Base-by-base conservation (phyloP, 2,113 vertebrate genomes). In the Ptyas mucosa region DNA sequence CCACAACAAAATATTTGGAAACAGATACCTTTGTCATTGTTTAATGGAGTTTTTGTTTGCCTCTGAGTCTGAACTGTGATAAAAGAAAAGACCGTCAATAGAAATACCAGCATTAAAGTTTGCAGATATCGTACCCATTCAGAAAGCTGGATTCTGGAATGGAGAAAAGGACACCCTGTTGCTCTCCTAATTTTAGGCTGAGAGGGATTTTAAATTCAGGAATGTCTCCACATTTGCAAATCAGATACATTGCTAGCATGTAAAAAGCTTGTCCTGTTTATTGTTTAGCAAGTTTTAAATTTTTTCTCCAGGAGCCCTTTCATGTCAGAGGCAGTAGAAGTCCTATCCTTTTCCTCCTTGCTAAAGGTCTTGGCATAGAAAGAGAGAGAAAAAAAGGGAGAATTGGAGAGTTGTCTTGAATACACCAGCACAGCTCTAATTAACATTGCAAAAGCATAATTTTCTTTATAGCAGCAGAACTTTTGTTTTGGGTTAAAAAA, bases 81-180 rank as follows among this genome's bases (percentile, higher is more conserved):
- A 11, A 92, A 91, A 91, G 18, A 61, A 93, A 92, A 93, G 21
- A 20, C 21, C 92, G 2, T 43, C 93, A 34, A 21, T 21, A 53
- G 14, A 85, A 57, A 46, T 51, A 94, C 51, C 89, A 61, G 26
- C 89, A 69, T 55, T 23, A 23, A 90, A 89, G 51, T 51, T 81
- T 93, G n/a, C 75, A 69, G 91, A 61, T 1, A 93, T 85, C 92
- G 91, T 93, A 94, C 89, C 94, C 94, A 94, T 97, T 93, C 93
- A 85, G 88, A 89, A 61, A 57, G 87, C 9, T 81, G 8, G 2
- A 7, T 52, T 69, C 34, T 43, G 23, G 1, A 0, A 1, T 1
- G n/a, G 0, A 52, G 1, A 15, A 92, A 89, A 39, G 23, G 21
- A 89, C 26, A 12, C 53, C 92, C 8, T 20, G 24, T 87, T 90